Base-by-base conservation (phyloP, 1,140 invertebrate genomes). In the Elysia chlorotica region DNA sequence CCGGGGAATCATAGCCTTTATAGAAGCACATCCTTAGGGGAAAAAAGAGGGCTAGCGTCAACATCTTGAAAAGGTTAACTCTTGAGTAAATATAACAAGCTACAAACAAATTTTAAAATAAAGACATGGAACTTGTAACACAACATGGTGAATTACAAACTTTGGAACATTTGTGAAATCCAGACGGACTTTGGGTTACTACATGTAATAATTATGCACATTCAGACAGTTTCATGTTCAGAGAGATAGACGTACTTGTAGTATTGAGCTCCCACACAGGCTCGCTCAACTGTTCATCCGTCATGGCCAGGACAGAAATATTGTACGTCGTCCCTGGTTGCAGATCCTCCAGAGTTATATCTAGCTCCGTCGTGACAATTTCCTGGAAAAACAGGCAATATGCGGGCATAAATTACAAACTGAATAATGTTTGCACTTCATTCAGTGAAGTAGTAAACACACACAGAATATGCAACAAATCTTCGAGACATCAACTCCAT, bases 311-410 rank as follows among this genome's bases (percentile, higher is more conserved):
- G 3, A 81, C 68, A 53, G 73, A 65, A 2, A 81, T 62, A 36
- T 77, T 76, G 75, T 81, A 81, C 2, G 77, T 78, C 71, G 77
- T 71, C 0, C 79, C 79, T n/a, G 79, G 75, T 4, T 78, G 72
- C 0, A 75, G 63, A 0, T 65, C 66, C n/a, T 53, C 71, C 35
- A 81, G 75, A 23, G 56, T 35, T 37, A 59, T 65, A 3, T 59
- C 28, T 14, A 63, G 63, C 2, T 62, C 68, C 0, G 23, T 6
- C 30, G 69, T 36, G 1, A 74, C 70, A 5, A 36, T 19, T 63
- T 38, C 25, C 19, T 54, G 30, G 70, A 61, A 10, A 53, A 36
- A 31, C 54, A 41, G 1, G 70, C 38, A 17, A 41, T 61, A 36
- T 72, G 70, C n/a, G 70, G n/a, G 23, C 59, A 21, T 14, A 63